Conservation (phyloP, 23 tunicate species). For the Halocynthia roretzi region DNA sequence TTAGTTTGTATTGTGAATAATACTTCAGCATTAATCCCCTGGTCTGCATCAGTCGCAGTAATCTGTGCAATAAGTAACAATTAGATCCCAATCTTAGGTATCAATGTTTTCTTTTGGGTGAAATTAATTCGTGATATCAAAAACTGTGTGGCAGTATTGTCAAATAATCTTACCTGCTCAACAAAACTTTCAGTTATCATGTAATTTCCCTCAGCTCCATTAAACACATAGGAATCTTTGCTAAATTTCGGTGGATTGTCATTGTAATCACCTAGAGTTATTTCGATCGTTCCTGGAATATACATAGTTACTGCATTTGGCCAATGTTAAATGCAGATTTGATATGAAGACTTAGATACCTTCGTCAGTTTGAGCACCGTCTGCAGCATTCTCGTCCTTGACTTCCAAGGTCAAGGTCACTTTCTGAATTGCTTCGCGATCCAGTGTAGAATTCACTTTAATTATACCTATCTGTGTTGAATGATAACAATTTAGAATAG, state of each 20-base stretch:
- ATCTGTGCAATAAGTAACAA: slow-evolving; percentile 3
- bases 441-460: slow-evolving; percentile 7
- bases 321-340: neutral
- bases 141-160: too few relatives aligned
- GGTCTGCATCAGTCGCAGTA: slow-evolving; percentile 29
- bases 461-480: slow-evolving; percentile 25
- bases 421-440: slow-evolving; percentile 28
- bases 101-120: too few relatives aligned
- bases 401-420: slow-evolving; percentile 12
- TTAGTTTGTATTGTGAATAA: neutral
- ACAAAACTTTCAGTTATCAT: neutral
- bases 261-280: slow-evolving; percentile 28
- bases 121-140: too few relatives aligned
- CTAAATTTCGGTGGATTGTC: slow-evolving; percentile 53
- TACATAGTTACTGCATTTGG: neutral
- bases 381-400: slow-evolving; percentile 34
- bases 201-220: slow-evolving; percentile 20
- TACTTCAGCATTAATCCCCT: neutral
- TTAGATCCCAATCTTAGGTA: too few relatives aligned
- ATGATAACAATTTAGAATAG: neutral
- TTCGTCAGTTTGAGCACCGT: neutral
- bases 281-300: slow-evolving; percentile 2
- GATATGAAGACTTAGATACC: neutral
- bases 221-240: neutral
- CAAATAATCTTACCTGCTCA: slow-evolving; percentile 17